A percentile compares a stretch with the other conserved stretches of the same genome.
These are phyloP conservation scores for Drosophila neotestacea DNA, from an alignment of 2,888 invertebrate genomes.

Conservation along the genomic window DNA sequence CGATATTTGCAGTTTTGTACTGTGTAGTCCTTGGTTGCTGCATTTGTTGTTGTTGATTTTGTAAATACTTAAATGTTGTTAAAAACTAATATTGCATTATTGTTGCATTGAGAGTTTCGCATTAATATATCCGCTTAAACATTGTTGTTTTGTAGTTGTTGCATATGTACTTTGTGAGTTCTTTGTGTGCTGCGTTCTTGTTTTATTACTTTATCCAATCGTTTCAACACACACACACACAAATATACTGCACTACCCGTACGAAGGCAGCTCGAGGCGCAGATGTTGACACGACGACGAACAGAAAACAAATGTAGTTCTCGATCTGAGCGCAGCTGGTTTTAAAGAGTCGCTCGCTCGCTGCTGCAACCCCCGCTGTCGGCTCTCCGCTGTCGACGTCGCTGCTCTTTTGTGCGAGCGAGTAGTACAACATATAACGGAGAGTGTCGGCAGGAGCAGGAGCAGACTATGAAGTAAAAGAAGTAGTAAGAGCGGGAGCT, in stretches of 20 bases:
- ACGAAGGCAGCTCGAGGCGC: constrained; percentile 61
- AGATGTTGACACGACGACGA: constrained; percentile 72
- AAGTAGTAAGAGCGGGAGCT: constrained; percentile 22
- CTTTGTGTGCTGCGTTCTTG: constrained; percentile 49
- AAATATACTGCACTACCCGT: constrained; percentile 54
- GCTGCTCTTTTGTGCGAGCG: constrained; percentile 65
- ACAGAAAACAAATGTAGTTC: constrained; percentile 61
- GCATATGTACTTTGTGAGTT: constrained; percentile 31
- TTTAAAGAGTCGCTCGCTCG: constrained; percentile 58
- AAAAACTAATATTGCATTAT: constrained; percentile 74
- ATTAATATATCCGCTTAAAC: constrained; percentile 62
- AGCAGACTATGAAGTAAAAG: constrained; percentile 1
- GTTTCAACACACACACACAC: constrained; percentile 53
- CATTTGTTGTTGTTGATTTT: constrained; percentile 35
- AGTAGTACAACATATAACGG: constrained; percentile 55
- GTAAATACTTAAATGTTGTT: constrained; percentile 39
- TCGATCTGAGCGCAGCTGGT: constrained; percentile 56
- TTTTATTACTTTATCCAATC: constrained; percentile 47
- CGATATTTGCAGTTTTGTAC: constrained; percentile 36
- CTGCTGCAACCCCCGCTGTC: constrained; percentile 59
- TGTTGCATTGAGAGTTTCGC: constrained; percentile 51
- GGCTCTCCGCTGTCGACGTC: constrained; percentile 41
- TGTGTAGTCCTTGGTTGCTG: constrained; percentile 63
- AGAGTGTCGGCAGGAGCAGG: constrained; percentile 10
- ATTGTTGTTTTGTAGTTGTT: constrained; percentile 30